Base-by-base conservation (phyloP, 2,888 invertebrate genomes). In the Alcis repandata region DNA sequence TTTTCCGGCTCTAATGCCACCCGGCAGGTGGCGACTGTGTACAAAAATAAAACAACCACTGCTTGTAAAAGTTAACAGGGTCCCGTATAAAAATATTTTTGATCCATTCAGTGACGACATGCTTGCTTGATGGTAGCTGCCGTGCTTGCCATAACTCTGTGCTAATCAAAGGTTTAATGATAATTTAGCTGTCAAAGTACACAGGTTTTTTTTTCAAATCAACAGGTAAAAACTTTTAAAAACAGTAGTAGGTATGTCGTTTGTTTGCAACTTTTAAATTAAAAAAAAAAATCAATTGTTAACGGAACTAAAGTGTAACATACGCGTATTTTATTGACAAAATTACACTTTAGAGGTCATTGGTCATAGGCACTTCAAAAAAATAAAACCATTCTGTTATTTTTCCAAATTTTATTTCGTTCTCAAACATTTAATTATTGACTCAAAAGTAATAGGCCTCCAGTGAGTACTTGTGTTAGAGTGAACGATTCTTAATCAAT, bases 1-100 rank as follows among this genome's bases (percentile, higher is more conserved):
- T 76, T 86, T 89, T 88, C 88, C 88, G 88, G 86, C 80, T 76
- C 75, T 88, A 86, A 87, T 87, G 84, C 84, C 74, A 80, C 84
- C 69, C 85, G 85, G 88, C 91, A 90, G 91, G 90, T 91, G 83
- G 83, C 74, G 32, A 43, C 63, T 59, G 78, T 77, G 76, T 49
- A 53, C 53, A 45, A 13, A 66, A 20, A 63, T 51, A 65, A 58
- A 51, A 27, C 6, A 41, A 53, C 15, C n/a, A 32, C 11, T 22
- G 17, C 11, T 15, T 11, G 22, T 40, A 7, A 36, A 36, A 58
- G 38, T 1, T 6, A n/a, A 10, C n/a, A 33, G 41, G 49, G 41
- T 20, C 56, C 65, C 51, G 57, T 46, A 15, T 19, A 7, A 15
- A 17, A 20, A 36, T 13, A 0, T 27, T 27, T 15, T 41, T 41